Evolutionary conservation across 1,140 invertebrate genomes (phyloP).

Genomic region (Cydia strobilella): DNA sequence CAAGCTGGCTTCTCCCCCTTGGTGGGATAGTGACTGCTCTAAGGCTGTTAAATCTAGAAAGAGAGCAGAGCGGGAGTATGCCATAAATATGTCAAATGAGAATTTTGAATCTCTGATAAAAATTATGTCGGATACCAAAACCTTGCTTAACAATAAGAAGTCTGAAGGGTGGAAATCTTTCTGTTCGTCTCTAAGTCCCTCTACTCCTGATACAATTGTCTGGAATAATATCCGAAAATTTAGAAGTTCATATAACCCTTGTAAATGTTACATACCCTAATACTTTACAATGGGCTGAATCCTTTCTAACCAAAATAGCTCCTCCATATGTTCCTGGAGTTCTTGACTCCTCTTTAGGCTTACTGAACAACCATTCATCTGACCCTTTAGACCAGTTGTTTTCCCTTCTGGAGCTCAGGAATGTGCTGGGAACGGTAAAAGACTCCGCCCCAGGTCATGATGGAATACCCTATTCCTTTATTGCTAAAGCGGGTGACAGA

Average conservation of each 20-base stretch:
- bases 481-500: not conserved
- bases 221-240: constrained; percentile 6
- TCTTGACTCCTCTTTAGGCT: not conserved
- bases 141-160: constrained; percentile 14
- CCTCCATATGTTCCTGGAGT: not conserved
- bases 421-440: not conserved
- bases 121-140: constrained; percentile 13
- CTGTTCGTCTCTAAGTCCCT: constrained; percentile 29
- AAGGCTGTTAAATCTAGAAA: constrained; percentile 37
- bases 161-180: constrained; percentile 22
- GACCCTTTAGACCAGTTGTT: not conserved
- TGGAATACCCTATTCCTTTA: constrained; percentile 11
- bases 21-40: constrained; percentile 41
- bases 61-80: constrained; percentile 32
- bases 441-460: constrained; percentile 25
- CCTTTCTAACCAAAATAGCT: constrained; percentile 7
- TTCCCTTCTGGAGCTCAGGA: not conserved
- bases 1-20: constrained; percentile 36
- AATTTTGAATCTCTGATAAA: constrained; percentile 8
- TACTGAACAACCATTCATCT: not conserved
- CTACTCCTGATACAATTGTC: not conserved
- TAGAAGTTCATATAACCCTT: not conserved
- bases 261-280: not conserved
- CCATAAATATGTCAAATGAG: not conserved
- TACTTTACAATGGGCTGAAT: not conserved